Conservation (phyloP, 2,113 vertebrate species). For the Leptobrachium ailaonicum region DNA sequence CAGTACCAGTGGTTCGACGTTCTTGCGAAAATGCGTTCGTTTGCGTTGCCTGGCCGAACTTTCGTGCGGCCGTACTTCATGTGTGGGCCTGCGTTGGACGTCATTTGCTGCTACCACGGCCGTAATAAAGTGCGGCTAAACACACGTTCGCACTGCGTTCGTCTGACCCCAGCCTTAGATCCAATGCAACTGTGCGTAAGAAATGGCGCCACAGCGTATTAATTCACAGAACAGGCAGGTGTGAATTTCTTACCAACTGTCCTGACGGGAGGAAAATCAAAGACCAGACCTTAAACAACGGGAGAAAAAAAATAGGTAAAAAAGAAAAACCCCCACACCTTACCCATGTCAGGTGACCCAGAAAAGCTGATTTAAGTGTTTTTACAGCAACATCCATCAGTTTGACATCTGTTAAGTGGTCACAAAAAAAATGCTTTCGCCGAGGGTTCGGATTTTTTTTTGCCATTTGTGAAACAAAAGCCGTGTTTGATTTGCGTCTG, state of each 20-base stretch:
- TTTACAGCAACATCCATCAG: slow-evolving; percentile 14
- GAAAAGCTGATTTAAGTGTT: background rate
- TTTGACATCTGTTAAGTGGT: slow-evolving; percentile 6
- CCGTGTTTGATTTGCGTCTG: background rate
- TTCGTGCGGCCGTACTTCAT: too few relatives aligned
- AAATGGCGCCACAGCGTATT: background rate
- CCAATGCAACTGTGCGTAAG: too few relatives aligned
- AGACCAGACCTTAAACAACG: background rate
- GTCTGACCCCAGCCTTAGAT: too few relatives aligned
- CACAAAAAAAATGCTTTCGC: slow-evolving; percentile 3
- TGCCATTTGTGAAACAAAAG: background rate
- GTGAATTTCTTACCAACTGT: background rate
- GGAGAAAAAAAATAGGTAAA: background rate
- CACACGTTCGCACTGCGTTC: too few relatives aligned
- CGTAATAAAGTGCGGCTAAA: too few relatives aligned
- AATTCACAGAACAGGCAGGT: background rate
- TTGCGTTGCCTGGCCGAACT: too few relatives aligned
- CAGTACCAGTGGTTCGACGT: too few relatives aligned
- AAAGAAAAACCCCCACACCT: background rate
- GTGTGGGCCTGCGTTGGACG: too few relatives aligned
- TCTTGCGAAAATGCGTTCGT: too few relatives aligned
- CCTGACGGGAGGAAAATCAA: too few relatives aligned
- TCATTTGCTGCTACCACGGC: too few relatives aligned
- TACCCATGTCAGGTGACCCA: background rate
- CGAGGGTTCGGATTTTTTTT: background rate